Conservation (phyloP, 2,888 invertebrate species). For the Frankliniella fusca region DNA sequence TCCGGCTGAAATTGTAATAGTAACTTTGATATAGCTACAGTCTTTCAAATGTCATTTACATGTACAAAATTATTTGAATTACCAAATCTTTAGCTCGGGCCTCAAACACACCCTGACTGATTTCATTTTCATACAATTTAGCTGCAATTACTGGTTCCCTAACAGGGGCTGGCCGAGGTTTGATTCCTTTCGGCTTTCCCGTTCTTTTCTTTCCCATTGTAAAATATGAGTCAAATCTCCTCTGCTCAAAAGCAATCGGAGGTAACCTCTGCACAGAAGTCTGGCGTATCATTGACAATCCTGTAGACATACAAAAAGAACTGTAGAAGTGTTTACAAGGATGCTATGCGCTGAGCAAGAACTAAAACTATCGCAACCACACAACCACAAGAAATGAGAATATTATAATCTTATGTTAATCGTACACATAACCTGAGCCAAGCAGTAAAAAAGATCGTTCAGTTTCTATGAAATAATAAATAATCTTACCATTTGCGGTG, state of each 20-base stretch:
- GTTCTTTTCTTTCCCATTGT: background rate
- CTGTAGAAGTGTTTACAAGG: background rate
- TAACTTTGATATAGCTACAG: conserved; percentile 29
- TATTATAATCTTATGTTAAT: background rate
- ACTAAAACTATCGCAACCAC: background rate
- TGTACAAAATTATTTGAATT: conserved; percentile 30
- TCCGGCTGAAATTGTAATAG: conserved; percentile 46
- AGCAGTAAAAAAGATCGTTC: background rate
- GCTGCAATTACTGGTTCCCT: background rate
- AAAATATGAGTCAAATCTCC: background rate
- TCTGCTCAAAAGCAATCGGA: background rate
- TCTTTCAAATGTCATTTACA: conserved; percentile 35
- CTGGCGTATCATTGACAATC: background rate
- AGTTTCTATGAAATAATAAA: background rate
- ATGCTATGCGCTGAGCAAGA: background rate
- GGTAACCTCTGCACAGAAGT: background rate
- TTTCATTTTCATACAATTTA: background rate
- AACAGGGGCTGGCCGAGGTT: background rate
- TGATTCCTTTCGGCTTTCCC: background rate
- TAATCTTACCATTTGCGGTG: background rate
- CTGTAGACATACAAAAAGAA: background rate
- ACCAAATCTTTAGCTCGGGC: background rate
- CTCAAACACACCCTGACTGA: background rate
- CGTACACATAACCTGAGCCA: background rate
- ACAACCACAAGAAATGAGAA: background rate